Percentiles rank a stretch among this genome's conserved stretches.
Evolutionary conservation across 2,888 invertebrate genomes (phyloP).

Genomic region (Apotomis turbidana): DNA sequence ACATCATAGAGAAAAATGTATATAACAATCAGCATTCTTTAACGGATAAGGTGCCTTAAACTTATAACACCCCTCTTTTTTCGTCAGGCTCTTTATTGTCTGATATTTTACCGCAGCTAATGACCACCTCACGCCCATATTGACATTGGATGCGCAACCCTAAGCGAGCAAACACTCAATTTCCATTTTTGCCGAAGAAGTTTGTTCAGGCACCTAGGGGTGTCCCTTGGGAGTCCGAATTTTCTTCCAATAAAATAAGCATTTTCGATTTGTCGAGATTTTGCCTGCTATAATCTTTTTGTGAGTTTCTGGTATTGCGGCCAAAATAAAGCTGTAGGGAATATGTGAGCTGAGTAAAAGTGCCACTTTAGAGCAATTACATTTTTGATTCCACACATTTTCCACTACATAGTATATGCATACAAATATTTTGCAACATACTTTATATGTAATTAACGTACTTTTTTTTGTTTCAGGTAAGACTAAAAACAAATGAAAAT

Average conservation of each 20-base stretch:
- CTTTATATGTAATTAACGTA: not conserved
- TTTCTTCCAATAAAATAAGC: not conserved
- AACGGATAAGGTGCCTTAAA: too few relatives aligned
- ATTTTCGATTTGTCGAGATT: not conserved
- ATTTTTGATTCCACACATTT: too few relatives aligned
- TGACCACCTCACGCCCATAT: not conserved
- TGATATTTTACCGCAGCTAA: not conserved
- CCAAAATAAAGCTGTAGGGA: too few relatives aligned
- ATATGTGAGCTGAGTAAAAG: too few relatives aligned
- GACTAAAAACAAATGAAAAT: constrained; percentile 32
- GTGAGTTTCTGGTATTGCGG: too few relatives aligned
- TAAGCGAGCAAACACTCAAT: constrained; percentile 24
- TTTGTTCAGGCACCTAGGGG: constrained; percentile 23
- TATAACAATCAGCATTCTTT: too few relatives aligned
- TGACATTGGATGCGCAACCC: not conserved
- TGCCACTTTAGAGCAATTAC: too few relatives aligned
- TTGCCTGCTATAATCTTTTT: not conserved
- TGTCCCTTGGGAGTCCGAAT: constrained; percentile 2
- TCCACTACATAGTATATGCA: too few relatives aligned
- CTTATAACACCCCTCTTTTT: too few relatives aligned
- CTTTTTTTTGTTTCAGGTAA: constrained; percentile 20
- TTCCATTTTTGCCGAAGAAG: constrained; percentile 30
- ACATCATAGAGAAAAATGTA: too few relatives aligned
- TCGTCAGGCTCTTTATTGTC: too few relatives aligned
- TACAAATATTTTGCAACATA: too few relatives aligned